Evolutionary conservation across 1,140 invertebrate genomes (phyloP), one percentile per base, ranked within the genome.

Genomic region (Drosophila pseudoobscura): DNA sequence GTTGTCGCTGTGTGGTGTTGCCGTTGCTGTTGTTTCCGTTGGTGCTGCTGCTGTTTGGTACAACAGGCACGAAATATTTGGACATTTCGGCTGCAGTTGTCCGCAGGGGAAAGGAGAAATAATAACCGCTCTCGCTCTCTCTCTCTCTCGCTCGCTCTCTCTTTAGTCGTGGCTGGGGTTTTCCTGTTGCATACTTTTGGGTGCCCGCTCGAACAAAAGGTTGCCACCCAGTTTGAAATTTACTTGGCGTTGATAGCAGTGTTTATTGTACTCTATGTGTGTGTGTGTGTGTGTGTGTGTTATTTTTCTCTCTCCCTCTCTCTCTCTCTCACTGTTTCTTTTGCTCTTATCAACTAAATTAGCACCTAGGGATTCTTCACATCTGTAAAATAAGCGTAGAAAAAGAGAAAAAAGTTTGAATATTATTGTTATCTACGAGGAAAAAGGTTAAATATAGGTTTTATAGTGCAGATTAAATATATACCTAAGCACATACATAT

Each of bases 311-410:
- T 45, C 35, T 31, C 15, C 46, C 41, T n/a, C 20, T 22, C 15
- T 47, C 39, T 45, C 35, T 31, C 15, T 53, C 41, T n/a, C 20
- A 20, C 29, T 41, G 17, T 43, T 80, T 91, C 24, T 49, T 80
- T 91, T 82, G 65, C 66, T 63, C 89, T 91, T 90, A 91, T 85
- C 78, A 75, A 85, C 90, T 91, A 91, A 89, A 87, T 91, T 91
- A 91, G 90, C 90, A 91, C 90, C 90, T 90, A 91, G 66, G 83
- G 89, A 91, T 91, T 91, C 75, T 85, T 91, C 75, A 85, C 80
- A 91, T 91, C 90, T 91, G 90, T 53, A 91, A 91, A 58, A 39
- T 20, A 69, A 55, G 63, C 8, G 41, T 51, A 52, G 11, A 22
- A 69, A 56, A 26, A 5, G 66, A 47, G 41, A 59, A 59, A 68